Conservation (phyloP, 2,888 invertebrate species). For the Tinea pellionella region DNA sequence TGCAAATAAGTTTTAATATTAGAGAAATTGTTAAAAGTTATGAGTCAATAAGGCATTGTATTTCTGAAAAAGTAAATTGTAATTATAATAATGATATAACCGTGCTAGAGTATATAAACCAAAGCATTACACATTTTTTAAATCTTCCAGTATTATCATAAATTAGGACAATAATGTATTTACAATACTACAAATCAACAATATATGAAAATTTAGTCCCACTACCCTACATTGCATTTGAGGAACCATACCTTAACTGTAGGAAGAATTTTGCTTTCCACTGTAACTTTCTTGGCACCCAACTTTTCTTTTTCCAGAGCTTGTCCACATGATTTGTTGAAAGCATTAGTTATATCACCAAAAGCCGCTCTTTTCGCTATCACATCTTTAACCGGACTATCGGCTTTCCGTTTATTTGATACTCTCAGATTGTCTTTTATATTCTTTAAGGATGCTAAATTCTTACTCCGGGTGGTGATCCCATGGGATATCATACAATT, state of each 20-base stretch:
- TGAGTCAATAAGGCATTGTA: no score
- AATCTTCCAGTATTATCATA: no score
- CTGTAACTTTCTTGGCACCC: conserved; percentile 59
- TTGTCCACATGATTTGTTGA: conserved; percentile 47
- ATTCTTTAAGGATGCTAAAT: conserved; percentile 58
- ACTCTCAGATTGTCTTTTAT: conserved; percentile 56
- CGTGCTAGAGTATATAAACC: no score
- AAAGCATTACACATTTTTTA: no score
- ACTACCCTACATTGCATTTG: neutral
- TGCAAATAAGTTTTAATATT: neutral
- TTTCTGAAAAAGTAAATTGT: no score
- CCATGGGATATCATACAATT: conserved; percentile 61
- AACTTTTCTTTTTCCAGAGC: conserved; percentile 49
- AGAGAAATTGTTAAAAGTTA: no score
- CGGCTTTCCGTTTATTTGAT: conserved; percentile 82
- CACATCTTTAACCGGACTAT: conserved; percentile 80
- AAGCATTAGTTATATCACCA: conserved; percentile 86
- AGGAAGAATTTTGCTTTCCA: conserved; percentile 60
- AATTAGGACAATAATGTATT: no score
- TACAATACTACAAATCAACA: no score
- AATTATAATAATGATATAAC: no score
- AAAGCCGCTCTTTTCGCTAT: conserved; percentile 85
- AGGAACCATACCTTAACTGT: conserved; percentile 44
- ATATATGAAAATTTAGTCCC: neutral
- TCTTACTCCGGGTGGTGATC: conserved; percentile 73